Percentiles rank a stretch among this genome's conserved stretches.
These are phyloP conservation scores for Perodicticus potto DNA, from an alignment of 2,797 vertebrate genomes.

Conservation along the genomic window DNA sequence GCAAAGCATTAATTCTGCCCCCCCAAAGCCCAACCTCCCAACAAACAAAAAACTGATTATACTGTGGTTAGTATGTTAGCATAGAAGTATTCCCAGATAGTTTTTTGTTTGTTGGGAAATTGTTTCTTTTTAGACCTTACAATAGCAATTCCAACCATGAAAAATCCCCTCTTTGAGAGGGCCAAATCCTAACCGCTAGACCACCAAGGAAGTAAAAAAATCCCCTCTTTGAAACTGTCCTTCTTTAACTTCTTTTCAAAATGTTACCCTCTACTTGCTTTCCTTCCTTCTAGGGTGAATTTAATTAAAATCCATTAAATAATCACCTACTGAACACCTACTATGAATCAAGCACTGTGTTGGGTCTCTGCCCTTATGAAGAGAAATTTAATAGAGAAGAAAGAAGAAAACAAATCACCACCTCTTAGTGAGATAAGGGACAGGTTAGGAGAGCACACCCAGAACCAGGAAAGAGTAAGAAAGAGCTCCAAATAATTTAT, in stretches of 20 bases:
- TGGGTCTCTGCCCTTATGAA: neutral
- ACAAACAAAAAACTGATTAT: too few relatives aligned
- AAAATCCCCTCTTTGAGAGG: neutral
- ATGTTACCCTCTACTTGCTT: neutral
- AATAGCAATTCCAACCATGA: slow-evolving; percentile 2
- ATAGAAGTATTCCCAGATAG: too few relatives aligned
- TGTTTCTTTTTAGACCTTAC: slow-evolving; percentile 21
- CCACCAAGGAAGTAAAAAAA: neutral
- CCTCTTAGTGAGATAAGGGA: neutral
- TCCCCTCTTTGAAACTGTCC: neutral
- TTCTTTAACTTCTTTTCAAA: neutral
- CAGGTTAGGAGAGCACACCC: neutral
- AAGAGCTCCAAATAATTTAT: neutral
- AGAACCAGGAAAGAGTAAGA: neutral
- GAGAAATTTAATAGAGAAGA: neutral
- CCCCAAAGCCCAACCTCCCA: too few relatives aligned
- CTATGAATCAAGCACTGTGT: neutral
- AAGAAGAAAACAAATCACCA: neutral
- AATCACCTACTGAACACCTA: neutral
- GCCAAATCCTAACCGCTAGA: too few relatives aligned
- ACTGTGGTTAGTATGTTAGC: too few relatives aligned
- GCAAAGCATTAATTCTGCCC: too few relatives aligned
- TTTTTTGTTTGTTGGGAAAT: neutral
- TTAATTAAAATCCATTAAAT: neutral
- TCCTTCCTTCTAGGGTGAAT: slow-evolving; percentile 9